Evolutionary conservation across 37 sponge, comb jelly and placozoan genomes (phyloP).

Genomic region (Theonella swinhoei): DNA sequence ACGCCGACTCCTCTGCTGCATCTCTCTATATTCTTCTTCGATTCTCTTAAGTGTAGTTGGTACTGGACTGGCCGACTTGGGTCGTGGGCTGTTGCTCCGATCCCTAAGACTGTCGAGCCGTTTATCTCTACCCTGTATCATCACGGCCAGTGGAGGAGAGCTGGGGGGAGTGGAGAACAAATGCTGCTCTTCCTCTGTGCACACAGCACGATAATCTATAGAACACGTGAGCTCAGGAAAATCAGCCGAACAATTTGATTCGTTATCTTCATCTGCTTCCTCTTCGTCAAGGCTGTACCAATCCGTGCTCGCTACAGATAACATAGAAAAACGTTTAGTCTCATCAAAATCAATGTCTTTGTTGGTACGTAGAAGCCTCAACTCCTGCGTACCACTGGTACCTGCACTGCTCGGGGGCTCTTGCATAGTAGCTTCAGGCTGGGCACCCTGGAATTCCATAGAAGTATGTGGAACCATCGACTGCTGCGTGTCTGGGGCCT

Average conservation of each 20-base stretch:
- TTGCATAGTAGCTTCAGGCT: not conserved
- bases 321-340: conserved; percentile 9
- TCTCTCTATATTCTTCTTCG: too few species aligned
- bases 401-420: not conserved
- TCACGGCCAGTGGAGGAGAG: not conserved
- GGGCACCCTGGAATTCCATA: not conserved
- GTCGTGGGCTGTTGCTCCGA: not conserved
- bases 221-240: not conserved
- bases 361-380: too few species aligned
- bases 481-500: too few species aligned
- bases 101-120: not conserved
- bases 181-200: not conserved
- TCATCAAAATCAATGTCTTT: not conserved
- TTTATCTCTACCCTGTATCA: not conserved
- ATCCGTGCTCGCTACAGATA: conserved; percentile 26
- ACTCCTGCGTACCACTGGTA: not conserved
- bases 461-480: too few species aligned
- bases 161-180: not conserved
- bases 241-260: not conserved
- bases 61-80: not conserved
- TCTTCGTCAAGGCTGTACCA: conserved; percentile 25
- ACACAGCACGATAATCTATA: not conserved
- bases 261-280: not conserved
- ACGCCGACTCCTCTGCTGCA: too few species aligned
- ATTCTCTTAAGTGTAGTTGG: too few species aligned